Evolutionary conservation across 2,113 vertebrate genomes (phyloP), one percentile per base, ranked within the genome.

Genomic region (Raja brachyura): DNA sequence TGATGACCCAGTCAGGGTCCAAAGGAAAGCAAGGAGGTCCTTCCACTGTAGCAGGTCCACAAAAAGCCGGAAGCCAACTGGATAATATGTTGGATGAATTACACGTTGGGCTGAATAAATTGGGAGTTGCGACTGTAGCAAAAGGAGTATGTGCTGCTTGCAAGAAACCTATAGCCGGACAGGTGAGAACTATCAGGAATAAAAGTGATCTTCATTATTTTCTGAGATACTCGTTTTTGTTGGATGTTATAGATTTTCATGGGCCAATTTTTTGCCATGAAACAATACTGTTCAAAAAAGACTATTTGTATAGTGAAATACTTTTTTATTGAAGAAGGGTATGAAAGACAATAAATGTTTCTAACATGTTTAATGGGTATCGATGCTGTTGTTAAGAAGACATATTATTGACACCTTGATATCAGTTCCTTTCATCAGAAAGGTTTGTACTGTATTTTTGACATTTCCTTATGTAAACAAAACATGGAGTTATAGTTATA

Each of bases 11-110:
- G 94, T 92, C 90, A 28, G 90, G 90, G 20, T 92, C 68, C 48
- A 92, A 92, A 92, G 98, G 98, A 61, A 99, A 98, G 94, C 95
- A 96, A 0, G 96, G 97, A 31, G 96, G 94, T 94, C 95, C 94
- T 94, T 97, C 96, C 25, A 96, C 98, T 0, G 96, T 96, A 0
- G 95, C 97, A 1, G 97, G 95, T 3, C 94, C 96, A 59, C 96
- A 96, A 0, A 99, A 98, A 13, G 98, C 98, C 13, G 98, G 98
- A 94, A 99, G 98, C 95, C 98, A 99, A 95, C 96, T 99, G 93
- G 98, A 99, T 95, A 99, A 98, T 96, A 99, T 99, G 99, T 96
- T 99, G 92, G 99, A 98, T 33, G 99, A 98, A 94, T 97, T 99
- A 81, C 98, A 99, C 96, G 99, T 98, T 0, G 99, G 99, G 95